Percentiles rank a stretch among this genome's conserved stretches.
Evolutionary conservation across 2,797 vertebrate genomes (phyloP).

Genomic region (Sternarchorhynchus goeldii): DNA sequence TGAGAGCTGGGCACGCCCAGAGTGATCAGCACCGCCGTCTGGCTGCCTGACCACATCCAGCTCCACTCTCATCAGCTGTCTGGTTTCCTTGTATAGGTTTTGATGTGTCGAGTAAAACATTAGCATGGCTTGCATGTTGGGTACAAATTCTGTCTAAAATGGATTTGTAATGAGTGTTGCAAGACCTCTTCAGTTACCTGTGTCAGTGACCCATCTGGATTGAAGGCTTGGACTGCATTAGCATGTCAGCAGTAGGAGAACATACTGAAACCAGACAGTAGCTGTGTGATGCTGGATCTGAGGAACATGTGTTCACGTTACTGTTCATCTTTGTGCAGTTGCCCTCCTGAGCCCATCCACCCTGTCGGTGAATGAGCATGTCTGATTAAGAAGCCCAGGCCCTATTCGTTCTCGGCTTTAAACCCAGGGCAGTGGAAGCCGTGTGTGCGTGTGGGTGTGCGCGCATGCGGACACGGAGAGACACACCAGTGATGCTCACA

Average conservation of each 20-base stretch:
- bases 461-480: slow-evolving; percentile 46
- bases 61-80: neutral
- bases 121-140: no score
- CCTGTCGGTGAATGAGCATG: neutral
- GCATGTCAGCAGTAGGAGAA: neutral
- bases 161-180: neutral
- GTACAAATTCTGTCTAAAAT: no score
- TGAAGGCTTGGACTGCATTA: neutral
- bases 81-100: neutral
- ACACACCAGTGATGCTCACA: slow-evolving; percentile 45
- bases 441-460: slow-evolving; percentile 26
- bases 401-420: slow-evolving; percentile 34
- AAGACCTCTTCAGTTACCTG: no score
- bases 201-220: neutral
- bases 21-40: slow-evolving; percentile 39
- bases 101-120: no score
- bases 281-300: no score
- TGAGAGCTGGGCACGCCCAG: slow-evolving; percentile 38
- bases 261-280: neutral
- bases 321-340: neutral
- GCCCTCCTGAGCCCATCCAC: neutral
- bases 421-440: slow-evolving; percentile 36
- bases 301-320: neutral
- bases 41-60: slow-evolving; percentile 31
- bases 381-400: slow-evolving; percentile 18